These are phyloP conservation scores for Alitta virens DNA, from an alignment of 2,888 invertebrate genomes.

Conservation along the genomic window DNA sequence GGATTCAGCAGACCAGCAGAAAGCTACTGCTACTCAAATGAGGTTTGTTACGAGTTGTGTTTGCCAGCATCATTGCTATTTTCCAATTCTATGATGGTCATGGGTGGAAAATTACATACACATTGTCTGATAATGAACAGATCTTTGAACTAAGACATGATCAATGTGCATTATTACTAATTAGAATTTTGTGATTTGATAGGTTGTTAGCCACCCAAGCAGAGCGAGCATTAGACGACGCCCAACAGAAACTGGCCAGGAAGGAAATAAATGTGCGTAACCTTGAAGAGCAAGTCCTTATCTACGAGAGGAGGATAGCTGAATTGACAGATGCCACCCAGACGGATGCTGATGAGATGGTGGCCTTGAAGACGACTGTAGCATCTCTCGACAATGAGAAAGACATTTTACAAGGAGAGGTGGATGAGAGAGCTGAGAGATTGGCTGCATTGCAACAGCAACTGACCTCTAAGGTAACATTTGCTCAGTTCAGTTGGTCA, in stretches of 20 bases:
- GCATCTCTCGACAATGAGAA: slow-evolving; percentile 52
- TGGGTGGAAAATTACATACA: too few relatives aligned
- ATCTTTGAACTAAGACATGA: too few relatives aligned
- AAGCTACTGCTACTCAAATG: slow-evolving; percentile 49
- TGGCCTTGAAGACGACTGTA: slow-evolving; percentile 42
- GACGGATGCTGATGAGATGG: slow-evolving; percentile 44
- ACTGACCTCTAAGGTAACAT: slow-evolving; percentile 29
- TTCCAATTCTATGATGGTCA: too few relatives aligned
- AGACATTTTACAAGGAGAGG: slow-evolving; percentile 47
- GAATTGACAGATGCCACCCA: slow-evolving; percentile 34
- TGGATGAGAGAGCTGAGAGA: slow-evolving; percentile 54
- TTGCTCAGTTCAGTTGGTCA: too few relatives aligned
- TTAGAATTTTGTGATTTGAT: too few relatives aligned
- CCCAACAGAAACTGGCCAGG: slow-evolving; percentile 40
- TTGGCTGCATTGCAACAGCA: slow-evolving; percentile 46
- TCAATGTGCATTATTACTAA: too few relatives aligned
- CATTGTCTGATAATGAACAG: too few relatives aligned
- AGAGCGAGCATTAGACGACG: slow-evolving; percentile 48
- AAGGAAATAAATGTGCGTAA: slow-evolving; percentile 46
- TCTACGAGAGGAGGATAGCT: slow-evolving; percentile 41
- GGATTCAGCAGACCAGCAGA: slow-evolving; percentile 43
- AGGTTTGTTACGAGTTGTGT: too few relatives aligned
- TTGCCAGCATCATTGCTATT: too few relatives aligned
- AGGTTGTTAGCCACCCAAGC: slow-evolving; percentile 54
- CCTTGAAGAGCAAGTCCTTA: slow-evolving; percentile 38